These are phyloP conservation scores for Peromyscus aztecus DNA, from an alignment of 2,797 vertebrate species.

Conservation along the genomic window DNA sequence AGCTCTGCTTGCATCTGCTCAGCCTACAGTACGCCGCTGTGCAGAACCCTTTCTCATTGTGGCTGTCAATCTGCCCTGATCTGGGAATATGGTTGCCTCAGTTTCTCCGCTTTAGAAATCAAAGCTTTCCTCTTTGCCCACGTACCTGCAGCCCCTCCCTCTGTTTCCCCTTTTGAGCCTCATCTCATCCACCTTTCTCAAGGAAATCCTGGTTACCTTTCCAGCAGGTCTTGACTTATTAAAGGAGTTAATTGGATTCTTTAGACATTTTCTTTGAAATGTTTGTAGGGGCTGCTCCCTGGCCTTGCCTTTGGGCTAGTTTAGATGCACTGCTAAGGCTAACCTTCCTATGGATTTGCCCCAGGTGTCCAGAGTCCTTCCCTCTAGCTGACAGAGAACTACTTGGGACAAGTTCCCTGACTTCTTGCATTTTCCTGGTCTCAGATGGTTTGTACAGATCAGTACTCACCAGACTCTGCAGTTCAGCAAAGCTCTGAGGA, in stretches of 20 bases:
- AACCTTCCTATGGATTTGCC: background rate
- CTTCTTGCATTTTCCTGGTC: background rate
- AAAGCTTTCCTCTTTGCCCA: background rate
- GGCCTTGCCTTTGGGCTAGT: background rate
- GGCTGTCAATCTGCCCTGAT: background rate
- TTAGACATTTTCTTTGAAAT: background rate
- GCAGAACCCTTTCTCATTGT: background rate
- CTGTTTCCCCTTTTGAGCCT: background rate
- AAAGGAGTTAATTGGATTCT: background rate
- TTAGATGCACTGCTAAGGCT: background rate
- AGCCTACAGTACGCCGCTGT: background rate
- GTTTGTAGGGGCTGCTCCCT: background rate
- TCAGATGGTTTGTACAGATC: background rate
- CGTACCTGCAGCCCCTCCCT: background rate
- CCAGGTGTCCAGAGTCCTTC: background rate
- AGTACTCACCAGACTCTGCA: background rate
- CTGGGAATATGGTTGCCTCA: background rate
- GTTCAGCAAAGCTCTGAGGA: background rate
- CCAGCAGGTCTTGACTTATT: background rate
- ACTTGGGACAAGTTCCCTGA: background rate
- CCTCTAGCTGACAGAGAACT: background rate
- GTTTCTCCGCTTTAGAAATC: background rate
- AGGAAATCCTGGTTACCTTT: background rate
- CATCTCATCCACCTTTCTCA: background rate
- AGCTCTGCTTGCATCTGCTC: background rate